Conservation (phyloP, 2,888 invertebrate genomes). For the Cheilosia urbana region DNA sequence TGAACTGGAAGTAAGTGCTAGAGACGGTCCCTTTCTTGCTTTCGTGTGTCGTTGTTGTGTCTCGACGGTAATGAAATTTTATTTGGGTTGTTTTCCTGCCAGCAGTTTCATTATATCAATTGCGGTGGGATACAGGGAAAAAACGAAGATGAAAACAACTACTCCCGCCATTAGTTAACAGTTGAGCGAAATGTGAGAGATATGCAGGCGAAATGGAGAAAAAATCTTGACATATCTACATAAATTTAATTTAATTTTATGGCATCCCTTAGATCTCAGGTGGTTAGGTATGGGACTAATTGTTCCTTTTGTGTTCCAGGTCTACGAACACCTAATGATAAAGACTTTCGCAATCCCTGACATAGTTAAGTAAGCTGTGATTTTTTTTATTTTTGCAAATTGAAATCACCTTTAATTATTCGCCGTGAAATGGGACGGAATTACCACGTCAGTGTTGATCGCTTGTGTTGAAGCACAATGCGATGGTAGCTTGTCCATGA, state of each 20-base stretch:
- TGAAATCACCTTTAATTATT: neutral
- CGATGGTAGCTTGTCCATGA: too few relatives aligned
- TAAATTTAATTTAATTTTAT: slow-evolving; percentile 39
- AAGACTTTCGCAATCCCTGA: slow-evolving; percentile 5
- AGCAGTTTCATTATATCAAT: slow-evolving; percentile 71
- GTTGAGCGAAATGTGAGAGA: slow-evolving; percentile 47
- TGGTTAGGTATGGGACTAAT: slow-evolving; percentile 4
- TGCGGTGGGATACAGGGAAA: slow-evolving; percentile 58
- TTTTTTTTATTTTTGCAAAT: neutral
- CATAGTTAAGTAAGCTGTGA: neutral
- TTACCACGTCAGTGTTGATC: too few relatives aligned
- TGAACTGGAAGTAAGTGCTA: slow-evolving; percentile 73
- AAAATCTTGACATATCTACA: slow-evolving; percentile 18
- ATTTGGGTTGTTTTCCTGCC: slow-evolving; percentile 74
- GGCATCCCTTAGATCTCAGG: slow-evolving; percentile 6
- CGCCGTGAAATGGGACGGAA: neutral
- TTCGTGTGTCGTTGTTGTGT: slow-evolving; percentile 71
- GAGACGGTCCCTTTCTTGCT: slow-evolving; percentile 59
- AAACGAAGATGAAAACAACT: slow-evolving; percentile 31
- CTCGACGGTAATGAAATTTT: slow-evolving; percentile 73
- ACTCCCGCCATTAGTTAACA: slow-evolving; percentile 40
- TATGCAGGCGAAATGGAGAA: slow-evolving; percentile 6
- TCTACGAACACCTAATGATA: neutral
- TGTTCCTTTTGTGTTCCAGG: neutral
- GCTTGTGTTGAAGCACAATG: too few relatives aligned